phyloP scores from a whole-genome alignment of 2,113 vertebrate species.

The Bufo bufo region DNA sequence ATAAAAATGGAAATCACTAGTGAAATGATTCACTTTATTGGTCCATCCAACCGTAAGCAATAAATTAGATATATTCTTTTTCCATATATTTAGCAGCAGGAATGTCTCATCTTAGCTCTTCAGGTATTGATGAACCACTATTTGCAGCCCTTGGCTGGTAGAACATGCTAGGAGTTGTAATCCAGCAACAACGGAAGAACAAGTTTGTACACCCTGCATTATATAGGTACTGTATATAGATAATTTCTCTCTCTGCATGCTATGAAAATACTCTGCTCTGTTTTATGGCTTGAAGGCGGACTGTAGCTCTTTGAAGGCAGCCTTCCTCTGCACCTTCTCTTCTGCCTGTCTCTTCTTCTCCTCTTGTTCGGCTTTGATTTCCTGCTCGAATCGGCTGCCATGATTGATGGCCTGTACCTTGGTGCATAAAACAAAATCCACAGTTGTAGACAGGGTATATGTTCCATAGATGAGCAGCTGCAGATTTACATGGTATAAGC shows the following conservation, averaged over 20 bases:
- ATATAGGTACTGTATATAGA: slow-evolving; percentile 17
- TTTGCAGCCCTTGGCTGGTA: not conserved
- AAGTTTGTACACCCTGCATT: not conserved
- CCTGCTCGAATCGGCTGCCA: slow-evolving; percentile 86
- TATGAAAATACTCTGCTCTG: not conserved
- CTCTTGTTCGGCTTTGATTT: slow-evolving; percentile 94
- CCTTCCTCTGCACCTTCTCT: slow-evolving; percentile 87
- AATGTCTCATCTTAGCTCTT: not conserved
- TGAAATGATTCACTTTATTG: slow-evolving; percentile 43
- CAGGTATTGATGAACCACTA: not conserved
- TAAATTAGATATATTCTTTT: not conserved
- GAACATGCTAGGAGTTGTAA: slow-evolving; percentile 21
- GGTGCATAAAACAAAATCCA: fast-evolving
- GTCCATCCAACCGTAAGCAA: slow-evolving; percentile 6
- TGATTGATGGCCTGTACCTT: slow-evolving; percentile 89
- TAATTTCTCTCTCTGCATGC: slow-evolving; percentile 47
- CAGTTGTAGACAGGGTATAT: not conserved
- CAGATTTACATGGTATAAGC: not conserved
- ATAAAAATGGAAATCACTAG: slow-evolving; percentile 49
- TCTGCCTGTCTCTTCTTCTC: slow-evolving; percentile 89
- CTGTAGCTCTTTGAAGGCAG: slow-evolving; percentile 89
- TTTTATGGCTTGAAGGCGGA: slow-evolving; percentile 83
- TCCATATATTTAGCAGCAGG: slow-evolving; percentile 6
- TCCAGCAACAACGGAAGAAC: fast-evolving
- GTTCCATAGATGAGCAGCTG: not conserved